These are phyloP conservation scores for Oostethus manadensis DNA, from an alignment of 2,113 vertebrate species.

Conservation along the genomic window DNA sequence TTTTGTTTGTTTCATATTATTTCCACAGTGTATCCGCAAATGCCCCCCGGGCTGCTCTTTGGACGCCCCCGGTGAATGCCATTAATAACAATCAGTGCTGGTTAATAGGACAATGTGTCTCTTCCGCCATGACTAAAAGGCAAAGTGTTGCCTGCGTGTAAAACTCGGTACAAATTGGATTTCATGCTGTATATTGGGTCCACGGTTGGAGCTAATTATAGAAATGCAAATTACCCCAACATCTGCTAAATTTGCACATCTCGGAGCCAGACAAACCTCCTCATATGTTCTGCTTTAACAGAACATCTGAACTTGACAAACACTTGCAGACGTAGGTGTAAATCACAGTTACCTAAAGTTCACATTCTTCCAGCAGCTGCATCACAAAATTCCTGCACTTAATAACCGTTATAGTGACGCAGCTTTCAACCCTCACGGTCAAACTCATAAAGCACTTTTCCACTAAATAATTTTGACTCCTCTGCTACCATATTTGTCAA, in stretches of 20 bases:
- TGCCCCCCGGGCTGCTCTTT: no score
- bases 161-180: constrained; percentile 21
- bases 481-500: no score
- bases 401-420: background rate
- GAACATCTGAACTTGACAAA: background rate
- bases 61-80: no score
- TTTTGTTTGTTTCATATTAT: no score
- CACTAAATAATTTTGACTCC: no score
- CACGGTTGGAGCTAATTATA: constrained; percentile 18
- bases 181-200: constrained; percentile 27
- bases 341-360: background rate
- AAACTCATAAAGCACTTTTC: no score
- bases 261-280: background rate
- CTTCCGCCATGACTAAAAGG: no score
- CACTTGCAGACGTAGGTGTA: background rate
- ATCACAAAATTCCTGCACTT: background rate
- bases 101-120: no score
- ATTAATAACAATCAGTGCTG: no score
- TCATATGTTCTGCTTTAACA: background rate
- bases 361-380: background rate
- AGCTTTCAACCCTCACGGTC: background rate
- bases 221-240: constrained; percentile 30
- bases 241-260: constrained; percentile 8
- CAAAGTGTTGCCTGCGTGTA: background rate
- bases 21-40: no score